Percentiles rank a stretch among this genome's conserved stretches.
Evolutionary conservation across 2,797 vertebrate species (phyloP).

Genomic region (Takifugu rubripes): DNA sequence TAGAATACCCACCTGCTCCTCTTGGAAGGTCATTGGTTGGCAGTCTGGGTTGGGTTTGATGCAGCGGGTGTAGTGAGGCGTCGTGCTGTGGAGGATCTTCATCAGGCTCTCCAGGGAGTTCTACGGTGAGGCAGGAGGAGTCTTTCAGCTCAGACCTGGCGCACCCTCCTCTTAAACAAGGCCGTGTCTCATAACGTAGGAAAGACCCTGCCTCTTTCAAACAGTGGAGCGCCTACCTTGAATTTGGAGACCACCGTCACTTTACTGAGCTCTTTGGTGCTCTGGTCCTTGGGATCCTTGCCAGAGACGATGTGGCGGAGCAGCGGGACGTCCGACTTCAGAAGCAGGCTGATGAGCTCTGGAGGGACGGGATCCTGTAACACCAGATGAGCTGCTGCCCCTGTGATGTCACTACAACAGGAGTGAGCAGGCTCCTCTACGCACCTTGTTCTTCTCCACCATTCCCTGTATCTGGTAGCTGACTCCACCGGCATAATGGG

Average conservation of each 20-base stretch:
- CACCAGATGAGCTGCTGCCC: neutral
- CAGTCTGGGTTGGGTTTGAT: constrained; percentile 94
- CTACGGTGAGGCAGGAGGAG: constrained; percentile 56
- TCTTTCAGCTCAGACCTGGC: neutral
- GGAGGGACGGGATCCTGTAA: constrained; percentile 88
- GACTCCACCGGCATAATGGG: constrained; percentile 91
- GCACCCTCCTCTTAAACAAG: too few species aligned
- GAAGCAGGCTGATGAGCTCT: constrained; percentile 82
- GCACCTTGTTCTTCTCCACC: constrained; percentile 96
- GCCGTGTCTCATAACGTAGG: too few species aligned
- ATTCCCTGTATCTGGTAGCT: constrained; percentile 86
- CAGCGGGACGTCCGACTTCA: constrained; percentile 80
- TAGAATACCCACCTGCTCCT: constrained; percentile 80
- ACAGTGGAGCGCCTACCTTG: constrained; percentile 76
- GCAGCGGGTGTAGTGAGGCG: constrained; percentile 94
- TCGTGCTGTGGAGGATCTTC: constrained; percentile 84
- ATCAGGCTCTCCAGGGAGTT: constrained; percentile 91
- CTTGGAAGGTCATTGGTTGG: constrained; percentile 81
- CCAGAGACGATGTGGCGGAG: constrained; percentile 82
- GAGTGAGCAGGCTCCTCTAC: neutral
- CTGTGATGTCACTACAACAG: neutral
- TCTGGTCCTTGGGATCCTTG: constrained; percentile 57
- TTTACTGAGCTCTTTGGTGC: constrained; percentile 76
- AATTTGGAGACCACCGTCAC: constrained; percentile 95
- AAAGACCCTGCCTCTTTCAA: too few species aligned